Conservation (phyloP, 2,888 invertebrate species). For the Zele albiditarsus region DNA sequence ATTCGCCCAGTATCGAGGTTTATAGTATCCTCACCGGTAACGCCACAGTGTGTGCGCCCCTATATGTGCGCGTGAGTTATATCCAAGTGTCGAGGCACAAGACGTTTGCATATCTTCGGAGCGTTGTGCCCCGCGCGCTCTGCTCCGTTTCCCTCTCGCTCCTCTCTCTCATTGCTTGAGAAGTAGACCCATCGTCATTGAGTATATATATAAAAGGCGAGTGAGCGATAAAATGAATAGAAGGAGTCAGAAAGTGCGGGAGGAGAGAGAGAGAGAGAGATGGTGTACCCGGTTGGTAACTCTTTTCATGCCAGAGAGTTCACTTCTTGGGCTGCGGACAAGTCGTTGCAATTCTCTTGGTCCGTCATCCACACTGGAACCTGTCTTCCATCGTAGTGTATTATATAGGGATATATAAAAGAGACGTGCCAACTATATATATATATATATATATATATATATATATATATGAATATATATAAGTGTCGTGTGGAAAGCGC, state of each 20-base stretch:
- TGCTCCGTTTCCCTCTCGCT: conserved; percentile 44
- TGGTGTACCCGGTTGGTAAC: neutral
- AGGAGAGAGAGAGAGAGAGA: neutral
- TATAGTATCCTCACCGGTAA: conserved; percentile 68
- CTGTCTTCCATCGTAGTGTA: conserved; percentile 24
- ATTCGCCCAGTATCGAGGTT: conserved; percentile 72
- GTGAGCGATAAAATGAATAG: conserved; percentile 1
- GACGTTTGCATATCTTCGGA: conserved; percentile 69
- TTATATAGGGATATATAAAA: conserved; percentile 18
- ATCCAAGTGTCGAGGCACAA: conserved; percentile 64
- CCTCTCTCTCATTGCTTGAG: conserved; percentile 35
- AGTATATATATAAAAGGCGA: neutral
- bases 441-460: conserved; percentile 20
- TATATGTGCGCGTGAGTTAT: conserved; percentile 63
- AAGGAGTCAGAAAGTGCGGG: neutral
- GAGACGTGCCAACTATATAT: neutral
- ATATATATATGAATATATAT: conserved; percentile 16
- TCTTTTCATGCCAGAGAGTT: conserved; percentile 4
- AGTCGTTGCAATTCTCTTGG: conserved; percentile 45
- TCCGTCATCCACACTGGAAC: conserved; percentile 55
- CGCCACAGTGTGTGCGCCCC: conserved; percentile 54
- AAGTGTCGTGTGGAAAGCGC: conserved; percentile 22
- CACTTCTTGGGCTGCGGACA: conserved; percentile 15
- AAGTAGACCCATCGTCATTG: conserved; percentile 38
- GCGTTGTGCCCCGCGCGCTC: conserved; percentile 42